Conservation (phyloP, 2,888 invertebrate genomes). For the Pachycephus smyrnensis region DNA sequence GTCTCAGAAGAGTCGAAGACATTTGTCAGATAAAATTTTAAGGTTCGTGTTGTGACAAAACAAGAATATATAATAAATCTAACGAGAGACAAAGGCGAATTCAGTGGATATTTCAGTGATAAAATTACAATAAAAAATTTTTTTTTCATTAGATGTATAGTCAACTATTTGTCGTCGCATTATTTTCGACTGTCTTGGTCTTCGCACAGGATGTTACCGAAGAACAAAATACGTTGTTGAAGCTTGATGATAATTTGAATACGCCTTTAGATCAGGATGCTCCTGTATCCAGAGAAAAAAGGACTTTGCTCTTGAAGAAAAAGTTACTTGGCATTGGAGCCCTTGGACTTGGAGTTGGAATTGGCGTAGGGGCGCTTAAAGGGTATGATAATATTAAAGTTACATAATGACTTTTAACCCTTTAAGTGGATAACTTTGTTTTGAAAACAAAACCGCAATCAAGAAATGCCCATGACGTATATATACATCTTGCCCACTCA, state of each 20-base stretch:
- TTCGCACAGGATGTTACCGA: conserved; percentile 8
- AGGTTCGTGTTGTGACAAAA: not conserved
- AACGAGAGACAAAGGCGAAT: not conserved
- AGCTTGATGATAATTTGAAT: conserved; percentile 9
- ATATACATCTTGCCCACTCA: not conserved
- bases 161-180: conserved; percentile 31
- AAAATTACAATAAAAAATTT: conserved; percentile 5
- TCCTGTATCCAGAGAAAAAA: conserved; percentile 12
- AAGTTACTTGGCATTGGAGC: conserved; percentile 21
- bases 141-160: conserved; percentile 34
- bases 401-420: not conserved
- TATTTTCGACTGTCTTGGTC: conserved; percentile 29
- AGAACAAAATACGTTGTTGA: conserved; percentile 2
- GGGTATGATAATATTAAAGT: conserved; percentile 4
- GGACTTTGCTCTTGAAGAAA: conserved; percentile 20
- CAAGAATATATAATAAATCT: not conserved
- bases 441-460: no score
- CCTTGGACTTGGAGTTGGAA: conserved; percentile 17
- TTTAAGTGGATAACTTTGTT: not conserved
- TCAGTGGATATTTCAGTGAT: conserved; percentile 4
- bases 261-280: not conserved
- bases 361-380: conserved; percentile 18
- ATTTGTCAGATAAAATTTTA: not conserved
- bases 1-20: not conserved
- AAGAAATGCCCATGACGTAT: no score